Evolutionary conservation across 2,888 invertebrate genomes (phyloP).

Genomic region (Torymus aiolomorphi): DNA sequence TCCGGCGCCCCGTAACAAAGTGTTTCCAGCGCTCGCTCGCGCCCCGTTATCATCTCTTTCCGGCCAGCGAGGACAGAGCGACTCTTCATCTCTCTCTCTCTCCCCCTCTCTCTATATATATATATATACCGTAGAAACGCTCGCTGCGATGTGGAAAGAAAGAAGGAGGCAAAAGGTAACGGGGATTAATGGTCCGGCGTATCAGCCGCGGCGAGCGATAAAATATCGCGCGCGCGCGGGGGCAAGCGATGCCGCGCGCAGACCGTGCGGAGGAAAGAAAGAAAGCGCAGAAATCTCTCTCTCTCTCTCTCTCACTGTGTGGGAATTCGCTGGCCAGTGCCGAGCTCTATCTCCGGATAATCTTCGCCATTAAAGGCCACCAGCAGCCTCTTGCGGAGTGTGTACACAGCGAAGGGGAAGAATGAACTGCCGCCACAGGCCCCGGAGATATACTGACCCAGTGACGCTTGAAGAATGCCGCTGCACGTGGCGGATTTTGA

Average conservation of each 20-base stretch:
- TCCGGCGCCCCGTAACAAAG: constrained; percentile 63
- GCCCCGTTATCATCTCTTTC: constrained; percentile 66
- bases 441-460: constrained; percentile 44
- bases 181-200: constrained; percentile 69
- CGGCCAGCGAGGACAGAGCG: constrained; percentile 64
- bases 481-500: neutral
- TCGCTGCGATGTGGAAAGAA: neutral
- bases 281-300: constrained; percentile 41
- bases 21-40: constrained; percentile 59
- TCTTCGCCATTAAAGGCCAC: constrained; percentile 62
- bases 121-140: constrained; percentile 5
- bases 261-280: constrained; percentile 33
- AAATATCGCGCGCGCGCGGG: constrained; percentile 64
- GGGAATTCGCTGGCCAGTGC: constrained; percentile 58
- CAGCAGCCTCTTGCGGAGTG: neutral
- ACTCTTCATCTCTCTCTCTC: constrained; percentile 44
- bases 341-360: constrained; percentile 62
- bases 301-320: constrained; percentile 52
- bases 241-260: neutral
- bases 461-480: constrained; percentile 40
- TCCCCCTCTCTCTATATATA: constrained; percentile 2
- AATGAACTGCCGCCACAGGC: constrained; percentile 37
- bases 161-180: constrained; percentile 59
- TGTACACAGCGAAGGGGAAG: neutral
- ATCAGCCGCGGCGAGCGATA: constrained; percentile 68